Base-by-base conservation (phyloP, 2,113 vertebrate genomes). In the Deroptyus accipitrinus region DNA sequence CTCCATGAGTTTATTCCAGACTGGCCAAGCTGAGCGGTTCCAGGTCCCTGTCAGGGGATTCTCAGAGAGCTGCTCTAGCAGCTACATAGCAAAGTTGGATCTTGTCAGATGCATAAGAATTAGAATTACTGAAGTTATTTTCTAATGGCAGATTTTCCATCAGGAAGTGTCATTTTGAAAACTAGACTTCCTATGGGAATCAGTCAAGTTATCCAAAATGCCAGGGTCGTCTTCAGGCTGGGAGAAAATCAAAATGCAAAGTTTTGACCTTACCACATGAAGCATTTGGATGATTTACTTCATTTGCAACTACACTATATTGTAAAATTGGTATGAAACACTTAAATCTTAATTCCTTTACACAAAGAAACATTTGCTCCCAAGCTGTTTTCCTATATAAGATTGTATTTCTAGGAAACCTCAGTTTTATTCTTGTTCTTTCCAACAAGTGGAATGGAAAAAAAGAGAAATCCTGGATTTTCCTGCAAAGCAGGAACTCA, bases 181-280 rank as follows among this genome's bases (percentile, higher is more conserved):
- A 70, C 44, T 61, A 89, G 62, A 41, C 61, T 92, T 93, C 90
- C 83, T 64, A 5, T 83, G 73, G 76, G 83, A 94, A 84, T 88
- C 54, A 41, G 41, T 66, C 55, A 78, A 76, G 93, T 91, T 84
- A 64, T 33, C 68, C 30, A 88, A 86, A 94, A 95, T 92, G 54
- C 73, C 19, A 7, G 33, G 25, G 51, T 83, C 23, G 42, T 88
- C 85, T 90, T 59, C 68, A 86, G 18, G 39, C 66, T 66, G 52
- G 35, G 54, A 90, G 68, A 78, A 94, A 94, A 86, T 90, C 3
- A 61, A 89, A 96, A 94, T 81, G 52, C 94, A 96, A 57, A 83
- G 64, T 90, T 94, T 95, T 93, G 83, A 84, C 82, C 59, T 92
- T 86, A 68, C 25, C 30, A 25, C 9, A 55, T 88, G 76, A 90